Evolutionary conservation across 2,113 vertebrate genomes (phyloP), one percentile per base, ranked within the genome.

Genomic region (Eudyptes chrysolophus): DNA sequence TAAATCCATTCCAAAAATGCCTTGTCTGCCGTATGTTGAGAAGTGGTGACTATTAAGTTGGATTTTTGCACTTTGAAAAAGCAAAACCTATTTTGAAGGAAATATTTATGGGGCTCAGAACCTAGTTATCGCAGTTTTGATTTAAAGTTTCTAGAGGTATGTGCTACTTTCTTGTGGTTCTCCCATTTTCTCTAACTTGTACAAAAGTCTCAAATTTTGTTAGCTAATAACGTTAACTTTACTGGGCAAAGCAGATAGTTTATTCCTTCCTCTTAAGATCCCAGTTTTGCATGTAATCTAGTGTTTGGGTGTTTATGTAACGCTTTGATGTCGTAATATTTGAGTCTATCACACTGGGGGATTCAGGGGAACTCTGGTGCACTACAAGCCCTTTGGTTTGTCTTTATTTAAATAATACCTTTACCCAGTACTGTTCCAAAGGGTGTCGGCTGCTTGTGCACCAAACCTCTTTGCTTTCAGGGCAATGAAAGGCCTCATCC

Each of bases 31-130:
- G 0, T 94, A 3, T 42, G n/a, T 83, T 51, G 92, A 60, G 95
- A 83, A 94, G 94, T 83, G 93, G 85, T 90, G 94, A 77, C 62
- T 85, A 49, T 96, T 96, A 25, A 62, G 55, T 97, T 97, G 65
- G 92, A 94, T 76, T 97, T 98, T 98, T 98, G 98, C 97, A 98
- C 97, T 98, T 98, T 97, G 96, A 85, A 96, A 90, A 94, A 92
- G 48, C 44, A 70, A 94, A 95, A 93, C 46, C 82, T 97, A 85
- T 79, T 98, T 98, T 97, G 90, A 96, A 96, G 96, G 96, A 94
- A 87, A 96, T 98, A 98, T 97, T 98, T 97, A 97, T 97, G 97
- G 92, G 66, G 29, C 81, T 96, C 80, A 90, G 54, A 93, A 83
- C 93, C 80, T 74, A 51, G 55, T 18, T 74, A 48, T 96, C 96